A percentile compares a stretch with the other conserved stretches of the same genome.
phyloP scores from a whole-genome alignment of 2,888 invertebrate genomes.

The Trichogramma evanescens region DNA sequence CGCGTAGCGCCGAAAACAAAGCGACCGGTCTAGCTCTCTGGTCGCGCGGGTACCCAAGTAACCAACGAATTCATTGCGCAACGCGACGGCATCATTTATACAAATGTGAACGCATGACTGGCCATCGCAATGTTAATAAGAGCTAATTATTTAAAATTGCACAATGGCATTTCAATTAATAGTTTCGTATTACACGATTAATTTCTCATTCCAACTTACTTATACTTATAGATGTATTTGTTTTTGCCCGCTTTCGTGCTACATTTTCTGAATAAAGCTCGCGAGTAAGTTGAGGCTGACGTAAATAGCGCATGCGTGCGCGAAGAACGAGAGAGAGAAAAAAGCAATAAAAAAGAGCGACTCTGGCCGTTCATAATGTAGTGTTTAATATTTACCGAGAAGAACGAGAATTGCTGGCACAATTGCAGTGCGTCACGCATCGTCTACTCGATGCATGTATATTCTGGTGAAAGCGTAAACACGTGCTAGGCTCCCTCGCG shows the following conservation, averaged over 20 bases:
- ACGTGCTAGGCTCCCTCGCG: constrained; percentile 34
- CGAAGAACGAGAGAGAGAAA: not conserved
- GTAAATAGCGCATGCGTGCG: constrained; percentile 7
- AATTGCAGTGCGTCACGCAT: no score
- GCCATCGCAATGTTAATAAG: constrained; percentile 36
- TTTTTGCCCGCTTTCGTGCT: constrained; percentile 39
- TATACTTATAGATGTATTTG: constrained; percentile 31
- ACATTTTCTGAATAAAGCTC: constrained; percentile 42
- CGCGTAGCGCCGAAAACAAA: no score
- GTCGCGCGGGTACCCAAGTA: no score
- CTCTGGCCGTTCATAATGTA: no score
- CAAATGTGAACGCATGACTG: no score
- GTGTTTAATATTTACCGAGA: no score
- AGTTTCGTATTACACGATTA: constrained; percentile 38
- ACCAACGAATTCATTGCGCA: no score
- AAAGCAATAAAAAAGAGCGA: not conserved
- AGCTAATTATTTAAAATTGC: constrained; percentile 47
- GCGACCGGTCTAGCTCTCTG: no score
- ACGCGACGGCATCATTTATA: no score
- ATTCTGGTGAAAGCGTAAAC: constrained; percentile 41
- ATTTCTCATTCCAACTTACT: no score
- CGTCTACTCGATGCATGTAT: no score
- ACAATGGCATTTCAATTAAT: constrained; percentile 48
- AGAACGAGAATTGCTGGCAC: no score
- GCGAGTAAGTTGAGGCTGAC: constrained; percentile 25